Percentiles rank a stretch among this genome's conserved stretches.
Conservation (phyloP, 2,888 invertebrate species). For the Abscondita cerata region DNA sequence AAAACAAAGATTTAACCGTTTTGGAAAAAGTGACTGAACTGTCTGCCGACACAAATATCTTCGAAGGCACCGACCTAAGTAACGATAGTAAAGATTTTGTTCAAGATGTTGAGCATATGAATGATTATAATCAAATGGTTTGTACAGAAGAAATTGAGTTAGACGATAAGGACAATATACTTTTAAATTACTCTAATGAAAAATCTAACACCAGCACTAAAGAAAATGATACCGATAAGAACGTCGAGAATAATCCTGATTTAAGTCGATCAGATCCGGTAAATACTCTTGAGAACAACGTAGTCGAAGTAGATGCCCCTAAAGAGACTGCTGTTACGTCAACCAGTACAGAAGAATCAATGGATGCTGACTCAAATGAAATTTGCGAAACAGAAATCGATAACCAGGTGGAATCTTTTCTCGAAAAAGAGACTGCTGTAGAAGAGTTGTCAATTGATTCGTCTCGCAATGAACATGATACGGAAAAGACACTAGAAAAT, state of each 20-base stretch:
- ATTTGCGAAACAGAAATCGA: too few species aligned
- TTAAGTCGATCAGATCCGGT: too few species aligned
- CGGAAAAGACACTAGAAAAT: too few species aligned
- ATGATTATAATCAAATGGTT: neutral
- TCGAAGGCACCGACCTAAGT: conserved; percentile 26
- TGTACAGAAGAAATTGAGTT: conserved; percentile 4
- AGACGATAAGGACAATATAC: conserved; percentile 2
- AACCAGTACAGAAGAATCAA: neutral
- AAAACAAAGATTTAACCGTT: conserved; percentile 11
- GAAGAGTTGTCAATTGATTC: too few species aligned
- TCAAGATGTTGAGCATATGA: conserved; percentile 10
- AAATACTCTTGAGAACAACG: neutral
- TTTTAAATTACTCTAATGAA: neutral
- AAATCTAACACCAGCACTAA: too few species aligned
- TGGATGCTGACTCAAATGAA: neutral
- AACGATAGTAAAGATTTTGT: conserved; percentile 33
- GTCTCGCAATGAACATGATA: too few species aligned
- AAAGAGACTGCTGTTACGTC: neutral
- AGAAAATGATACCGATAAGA: too few species aligned
- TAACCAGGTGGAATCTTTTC: too few species aligned
- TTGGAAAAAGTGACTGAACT: conserved; percentile 24
- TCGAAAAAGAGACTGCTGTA: too few species aligned
- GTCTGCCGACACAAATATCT: conserved; percentile 21
- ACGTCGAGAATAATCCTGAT: too few species aligned
- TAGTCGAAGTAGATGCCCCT: neutral